These are phyloP conservation scores for Chaetorhynchus papuensis DNA, from an alignment of 2,113 vertebrate genomes.

Conservation along the genomic window DNA sequence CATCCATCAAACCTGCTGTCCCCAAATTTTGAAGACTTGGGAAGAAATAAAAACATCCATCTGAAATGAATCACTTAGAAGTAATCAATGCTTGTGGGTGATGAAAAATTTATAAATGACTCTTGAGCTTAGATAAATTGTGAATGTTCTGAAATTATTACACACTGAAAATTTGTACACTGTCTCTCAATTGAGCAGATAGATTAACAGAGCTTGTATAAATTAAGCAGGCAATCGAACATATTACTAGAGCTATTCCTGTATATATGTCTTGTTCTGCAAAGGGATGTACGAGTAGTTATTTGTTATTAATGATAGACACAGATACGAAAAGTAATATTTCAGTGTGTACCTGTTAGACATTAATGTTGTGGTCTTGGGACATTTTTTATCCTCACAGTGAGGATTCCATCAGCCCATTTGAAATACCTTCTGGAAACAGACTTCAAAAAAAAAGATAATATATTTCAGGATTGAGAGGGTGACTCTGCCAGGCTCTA, in stretches of 20 bases:
- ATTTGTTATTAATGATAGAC: neutral
- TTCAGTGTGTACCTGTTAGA: neutral
- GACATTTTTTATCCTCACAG: neutral
- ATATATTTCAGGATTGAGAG: neutral
- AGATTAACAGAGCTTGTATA: neutral
- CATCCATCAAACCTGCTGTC: neutral
- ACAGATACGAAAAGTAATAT: neutral
- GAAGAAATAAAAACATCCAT: neutral
- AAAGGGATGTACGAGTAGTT: neutral
- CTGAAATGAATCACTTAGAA: neutral
- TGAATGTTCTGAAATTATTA: neutral
- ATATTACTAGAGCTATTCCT: neutral
- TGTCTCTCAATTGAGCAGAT: neutral
- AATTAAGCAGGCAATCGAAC: neutral
- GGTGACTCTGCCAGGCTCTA: neutral
- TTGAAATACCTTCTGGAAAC: neutral
- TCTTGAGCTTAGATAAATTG: neutral
- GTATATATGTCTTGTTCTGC: neutral
- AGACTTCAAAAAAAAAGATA: neutral
- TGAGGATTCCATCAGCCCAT: neutral
- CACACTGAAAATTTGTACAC: neutral
- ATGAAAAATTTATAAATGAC: neutral
- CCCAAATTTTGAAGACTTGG: neutral
- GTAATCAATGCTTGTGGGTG: accelerated
- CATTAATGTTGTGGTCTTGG: neutral